Evolutionary conservation across 2,888 invertebrate genomes (phyloP), one percentile per base, ranked within the genome.

Genomic region (Stegana nigrithorax): DNA sequence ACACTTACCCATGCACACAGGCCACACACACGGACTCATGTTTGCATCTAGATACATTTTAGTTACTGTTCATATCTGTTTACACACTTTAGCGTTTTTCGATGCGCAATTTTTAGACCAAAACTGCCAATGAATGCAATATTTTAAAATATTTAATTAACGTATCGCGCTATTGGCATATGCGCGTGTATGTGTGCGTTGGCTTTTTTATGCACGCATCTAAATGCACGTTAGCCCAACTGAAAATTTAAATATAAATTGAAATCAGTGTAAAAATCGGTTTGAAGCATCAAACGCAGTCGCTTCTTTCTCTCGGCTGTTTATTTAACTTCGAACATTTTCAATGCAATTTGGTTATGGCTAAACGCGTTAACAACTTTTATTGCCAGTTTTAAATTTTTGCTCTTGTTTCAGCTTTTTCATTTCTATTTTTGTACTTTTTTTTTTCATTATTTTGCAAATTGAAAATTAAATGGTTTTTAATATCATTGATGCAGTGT

Each of bases 91-190:
- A 42, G 14, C 14, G 12, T 42, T 32, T 2, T 32, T 12, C 10
- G 14, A 4, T 12, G 51, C 32, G 5, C 32, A 42, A 17, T 45
- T 45, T 45, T 45, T 45, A 21, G 19, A 14, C 42, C 14, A n/a
- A 42, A 12, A 21, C 29, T 29, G 6, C 7, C 45, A 12, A 19
- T 45, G 45, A 6, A 29, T 21, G 23, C 6, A 75, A 77, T 79
- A 79, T 79, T 75, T 71, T 71, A 75, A 77, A 79, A 77, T 75
- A 77, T 75, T 77, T 79, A 79, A 79, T 77, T 70, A 79, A 73
- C 71, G 73, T 71, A 79, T 77, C 73, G 75, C 75, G 75, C 77
- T 77, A 79, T 68, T n/a, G n/a, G n/a, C n/a, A n/a, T n/a, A n/a
- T n/a, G n/a, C n/a, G n/a, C n/a, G n/a, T n/a, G n/a, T n/a, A n/a